Base-by-base conservation (phyloP, 2,888 invertebrate species). In the Pristionchus fissidentatus region DNA sequence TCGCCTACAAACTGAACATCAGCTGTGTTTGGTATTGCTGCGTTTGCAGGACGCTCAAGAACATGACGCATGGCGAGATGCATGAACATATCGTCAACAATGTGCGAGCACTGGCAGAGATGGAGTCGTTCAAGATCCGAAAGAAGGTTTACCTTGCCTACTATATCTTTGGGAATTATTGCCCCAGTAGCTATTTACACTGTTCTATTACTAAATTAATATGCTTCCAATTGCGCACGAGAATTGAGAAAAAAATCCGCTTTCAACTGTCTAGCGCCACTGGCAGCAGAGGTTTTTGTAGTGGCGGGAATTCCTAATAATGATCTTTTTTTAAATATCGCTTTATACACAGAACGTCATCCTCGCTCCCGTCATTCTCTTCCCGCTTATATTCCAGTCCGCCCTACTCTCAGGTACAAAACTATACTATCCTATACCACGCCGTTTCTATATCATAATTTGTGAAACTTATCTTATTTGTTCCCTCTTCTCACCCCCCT, bases 101-200 rank as follows among this genome's bases (percentile, higher is more conserved):
- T 77, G 87, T 89, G 79, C 89, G 89, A 1, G 88, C 87, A 3
- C 84, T 89, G 26, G 87, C 89, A 35, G 87, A 87, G 83, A 86
- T 87, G 57, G 87, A 89, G 15, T 87, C 87, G 78, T 87, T 89
- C 86, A 80, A 85, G 22, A 83, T 81, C 15, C 87, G 87, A 46
- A 85, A 86, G 43, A 83, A 86, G 60, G 88, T n/a, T n/a, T n/a
- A n/a, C n/a, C n/a, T n/a, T n/a, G n/a, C n/a, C n/a, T n/a, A n/a
- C n/a, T n/a, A n/a, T n/a, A n/a, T n/a, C n/a, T n/a, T n/a, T n/a
- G n/a, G n/a, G n/a, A n/a, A n/a, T n/a, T n/a, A n/a, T n/a, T n/a
- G n/a, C n/a, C n/a, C n/a, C n/a, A n/a, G n/a, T n/a, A n/a, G n/a
- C n/a, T n/a, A n/a, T n/a, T n/a, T n/a, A n/a, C n/a, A n/a, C n/a